Conservation (phyloP, 2,797 vertebrate genomes). For the Micropoecilia bifurca region DNA sequence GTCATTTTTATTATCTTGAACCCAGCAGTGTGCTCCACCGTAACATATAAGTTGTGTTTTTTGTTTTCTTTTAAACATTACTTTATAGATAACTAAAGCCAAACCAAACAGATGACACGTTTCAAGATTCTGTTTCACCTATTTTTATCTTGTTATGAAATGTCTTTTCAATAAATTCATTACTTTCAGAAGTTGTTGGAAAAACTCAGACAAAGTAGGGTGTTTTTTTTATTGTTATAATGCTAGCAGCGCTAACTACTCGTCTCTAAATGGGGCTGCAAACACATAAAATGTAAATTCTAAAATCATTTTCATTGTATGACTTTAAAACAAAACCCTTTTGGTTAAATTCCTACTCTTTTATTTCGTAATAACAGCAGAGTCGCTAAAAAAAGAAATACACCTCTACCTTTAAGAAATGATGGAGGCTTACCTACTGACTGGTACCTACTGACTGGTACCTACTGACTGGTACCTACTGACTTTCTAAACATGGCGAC, state of each 20-base stretch:
- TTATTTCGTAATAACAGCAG: not conserved
- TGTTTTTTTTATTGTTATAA: not conserved
- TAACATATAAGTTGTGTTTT: not conserved
- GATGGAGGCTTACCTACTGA: too few relatives aligned
- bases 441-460: not conserved
- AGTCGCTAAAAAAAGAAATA: too few relatives aligned
- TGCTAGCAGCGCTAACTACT: not conserved
- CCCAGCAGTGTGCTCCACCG: not conserved
- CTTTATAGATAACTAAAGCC: not conserved
- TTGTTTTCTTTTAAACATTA: not conserved
- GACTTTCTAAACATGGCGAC: not conserved
- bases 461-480: not conserved
- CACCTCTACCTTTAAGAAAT: not conserved
- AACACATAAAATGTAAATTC: not conserved
- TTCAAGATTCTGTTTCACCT: too few relatives aligned
- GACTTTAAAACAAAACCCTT: not conserved
- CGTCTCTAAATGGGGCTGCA: not conserved
- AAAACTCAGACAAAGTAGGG: not conserved
- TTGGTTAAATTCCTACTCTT: not conserved
- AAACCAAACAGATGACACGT: not conserved
- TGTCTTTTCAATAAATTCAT: too few relatives aligned
- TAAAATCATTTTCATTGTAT: not conserved
- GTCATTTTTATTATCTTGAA: not conserved
- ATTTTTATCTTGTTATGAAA: too few relatives aligned
- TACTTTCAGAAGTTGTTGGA: not conserved